Evolutionary conservation across 1,140 invertebrate species (phyloP), one percentile per base, ranked within the genome.

Genomic region (Drosophila teissieri): DNA sequence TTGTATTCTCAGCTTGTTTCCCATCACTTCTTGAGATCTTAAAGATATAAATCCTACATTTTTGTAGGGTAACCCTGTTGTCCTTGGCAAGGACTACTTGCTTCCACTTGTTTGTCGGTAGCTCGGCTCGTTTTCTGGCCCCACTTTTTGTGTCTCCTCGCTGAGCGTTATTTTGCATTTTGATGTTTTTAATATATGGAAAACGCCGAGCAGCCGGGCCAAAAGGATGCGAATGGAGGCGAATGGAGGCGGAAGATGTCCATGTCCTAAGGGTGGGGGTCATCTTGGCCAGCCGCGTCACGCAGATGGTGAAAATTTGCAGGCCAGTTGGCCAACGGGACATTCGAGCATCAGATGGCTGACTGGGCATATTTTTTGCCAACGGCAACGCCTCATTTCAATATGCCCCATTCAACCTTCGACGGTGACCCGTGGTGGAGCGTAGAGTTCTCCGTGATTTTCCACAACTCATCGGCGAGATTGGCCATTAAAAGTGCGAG

Each of bases 401-500:
- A 44, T 45, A n/a, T 39, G 10, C 31, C 31, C 19, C 42, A 19
- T 19, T 39, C 37, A 39, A 14, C 37, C 11, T 39, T 39, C 37
- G 2, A 31, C 37, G 37, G 3, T 5, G 37, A 14, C 12, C 37
- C 14, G 37, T 14, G 37, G 11, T 0, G n/a, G n/a, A n/a, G 37
- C 15, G 40, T 3, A 11, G 17, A 12, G 19, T 12, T 5, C 17
- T 17, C 42, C n/a, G 24, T 49, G 37, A 54, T 75, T 74, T 75
- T 75, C 48, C 60, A 75, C 73, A 75, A 75, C 60, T 75, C 73
- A 75, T 75, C 72, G 70, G 36, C 52, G 70, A 67, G 55, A 72
- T 73, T 63, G 72, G 61, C 73, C 73, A 75, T 75, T 75, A 53
- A 75, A 75, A 75, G 70, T 65, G 72, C 57, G 73, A 65, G 70